Evolutionary conservation across 2,797 vertebrate genomes (phyloP), one percentile per base, ranked within the genome.

Genomic region (Arrhamphus sclerolepis): DNA sequence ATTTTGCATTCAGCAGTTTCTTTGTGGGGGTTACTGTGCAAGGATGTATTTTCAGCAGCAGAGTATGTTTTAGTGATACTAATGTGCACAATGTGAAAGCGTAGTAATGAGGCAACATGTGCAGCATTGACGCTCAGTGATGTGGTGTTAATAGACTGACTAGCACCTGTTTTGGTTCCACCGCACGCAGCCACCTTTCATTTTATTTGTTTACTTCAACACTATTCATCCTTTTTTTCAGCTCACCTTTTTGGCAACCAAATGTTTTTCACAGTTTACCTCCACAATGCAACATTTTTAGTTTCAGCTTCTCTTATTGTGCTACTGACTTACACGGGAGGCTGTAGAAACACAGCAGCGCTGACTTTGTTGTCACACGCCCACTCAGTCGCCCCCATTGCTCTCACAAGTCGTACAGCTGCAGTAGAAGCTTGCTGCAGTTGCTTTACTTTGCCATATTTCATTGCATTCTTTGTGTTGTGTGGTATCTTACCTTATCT

Each of bases 381-480:
- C 80, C 72, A 75, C 78, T 66, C 74, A 63, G 49, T 63, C 70
- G 34, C 56, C 61, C 74, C 76, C 72, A 49, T 64, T 75, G 69
- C 72, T 70, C 66, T 61, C 80, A 75, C 51, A 55, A 76, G 71
- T 68, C 42, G 10, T n/a, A 3, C 13, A 40, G 62, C 57, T 60
- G 52, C 31, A 48, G 40, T 70, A 47, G 46, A 66, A 62, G 47
- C 63, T 26, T 6, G 48, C 69, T 68, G 62, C 62, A 19, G 75
- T 77, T 72, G 75, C 63, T 60, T 34, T 44, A 62, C 48, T 72
- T 29, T 43, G 26, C 52, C 44, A n/a, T 71, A 43, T 56, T 66
- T 47, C 47, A 61, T 19, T 52, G 70, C 60, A 34, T 46, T 66
- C 26, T 14, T 21, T 34, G 50, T 51, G 24, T 51, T 39, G 66